Conservation (phyloP, 2,888 invertebrate species). For the Agrotis segetum region DNA sequence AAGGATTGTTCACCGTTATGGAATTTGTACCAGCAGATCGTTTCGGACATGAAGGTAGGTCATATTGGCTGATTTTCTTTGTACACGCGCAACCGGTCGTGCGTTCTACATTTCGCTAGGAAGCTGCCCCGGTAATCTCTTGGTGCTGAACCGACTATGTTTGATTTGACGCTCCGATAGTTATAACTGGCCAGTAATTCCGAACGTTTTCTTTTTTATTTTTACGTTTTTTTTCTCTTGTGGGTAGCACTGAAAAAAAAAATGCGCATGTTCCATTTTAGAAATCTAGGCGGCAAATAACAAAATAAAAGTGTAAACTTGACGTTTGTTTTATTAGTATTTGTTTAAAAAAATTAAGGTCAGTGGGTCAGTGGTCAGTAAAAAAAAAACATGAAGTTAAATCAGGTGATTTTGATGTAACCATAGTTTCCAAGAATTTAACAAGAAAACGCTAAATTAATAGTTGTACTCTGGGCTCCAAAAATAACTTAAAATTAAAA, state of each 20-base stretch:
- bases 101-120: slow-evolving; percentile 73
- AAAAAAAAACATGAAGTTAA: no score
- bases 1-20: slow-evolving; percentile 97
- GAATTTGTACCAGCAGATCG: slow-evolving; percentile 98
- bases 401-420: no score
- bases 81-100: slow-evolving; percentile 66
- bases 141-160: slow-evolving; percentile 75
- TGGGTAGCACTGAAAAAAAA: slow-evolving; percentile 34
- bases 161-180: slow-evolving; percentile 66
- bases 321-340: background rate
- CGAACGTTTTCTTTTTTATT: slow-evolving; percentile 13
- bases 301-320: background rate
- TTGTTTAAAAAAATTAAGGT: no score
- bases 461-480: no score
- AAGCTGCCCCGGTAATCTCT: slow-evolving; percentile 76
- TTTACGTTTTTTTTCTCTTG: slow-evolving; percentile 22
- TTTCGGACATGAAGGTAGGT: slow-evolving; percentile 99
- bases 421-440: no score
- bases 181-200: slow-evolving; percentile 47
- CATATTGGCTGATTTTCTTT: slow-evolving; percentile 63
- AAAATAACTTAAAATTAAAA: no score
- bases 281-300: background rate
- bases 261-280: background rate
- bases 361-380: no score
- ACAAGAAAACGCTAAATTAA: no score